Conservation (phyloP, 2,113 vertebrate species). For the Bubo blakistoni region DNA sequence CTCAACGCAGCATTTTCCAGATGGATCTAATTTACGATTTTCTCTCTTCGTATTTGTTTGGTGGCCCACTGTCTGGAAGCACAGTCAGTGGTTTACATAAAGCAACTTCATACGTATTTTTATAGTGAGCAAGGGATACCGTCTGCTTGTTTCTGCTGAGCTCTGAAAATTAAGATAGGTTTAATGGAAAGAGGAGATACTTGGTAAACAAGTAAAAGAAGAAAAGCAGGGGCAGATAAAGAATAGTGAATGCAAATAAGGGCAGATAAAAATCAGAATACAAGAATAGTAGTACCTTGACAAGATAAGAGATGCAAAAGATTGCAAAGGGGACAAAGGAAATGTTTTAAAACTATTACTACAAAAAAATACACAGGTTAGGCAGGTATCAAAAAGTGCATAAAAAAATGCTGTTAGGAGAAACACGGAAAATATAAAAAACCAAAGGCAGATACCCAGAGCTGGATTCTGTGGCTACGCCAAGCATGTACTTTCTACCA, state of each 20-base stretch:
- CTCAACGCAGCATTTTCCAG: not conserved
- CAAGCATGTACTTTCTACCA: not conserved
- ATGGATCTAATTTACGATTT: not conserved
- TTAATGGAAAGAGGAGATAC: not conserved
- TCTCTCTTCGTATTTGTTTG: not conserved
- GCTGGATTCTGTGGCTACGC: not conserved
- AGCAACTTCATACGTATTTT: not conserved
- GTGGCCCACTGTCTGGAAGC: not conserved
- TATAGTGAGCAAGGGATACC: not conserved
- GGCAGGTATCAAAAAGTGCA: not conserved
- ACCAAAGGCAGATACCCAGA: not conserved
- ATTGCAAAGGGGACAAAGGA: not conserved
- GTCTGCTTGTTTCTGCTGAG: not conserved
- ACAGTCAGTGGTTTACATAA: not conserved
- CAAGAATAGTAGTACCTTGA: not conserved
- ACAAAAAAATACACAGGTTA: not conserved
- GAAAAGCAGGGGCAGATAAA: not conserved
- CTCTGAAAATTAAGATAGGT: not conserved
- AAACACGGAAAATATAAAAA: not conserved
- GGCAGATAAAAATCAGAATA: not conserved
- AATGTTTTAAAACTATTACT: not conserved
- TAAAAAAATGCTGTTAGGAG: not conserved
- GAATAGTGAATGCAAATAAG: not conserved
- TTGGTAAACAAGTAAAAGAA: not conserved
- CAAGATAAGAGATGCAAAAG: not conserved